A percentile compares a stretch with the other conserved stretches of the same genome.
These are phyloP conservation scores for Arizona elegans DNA, from an alignment of 2,113 vertebrate genomes.

Conservation along the genomic window DNA sequence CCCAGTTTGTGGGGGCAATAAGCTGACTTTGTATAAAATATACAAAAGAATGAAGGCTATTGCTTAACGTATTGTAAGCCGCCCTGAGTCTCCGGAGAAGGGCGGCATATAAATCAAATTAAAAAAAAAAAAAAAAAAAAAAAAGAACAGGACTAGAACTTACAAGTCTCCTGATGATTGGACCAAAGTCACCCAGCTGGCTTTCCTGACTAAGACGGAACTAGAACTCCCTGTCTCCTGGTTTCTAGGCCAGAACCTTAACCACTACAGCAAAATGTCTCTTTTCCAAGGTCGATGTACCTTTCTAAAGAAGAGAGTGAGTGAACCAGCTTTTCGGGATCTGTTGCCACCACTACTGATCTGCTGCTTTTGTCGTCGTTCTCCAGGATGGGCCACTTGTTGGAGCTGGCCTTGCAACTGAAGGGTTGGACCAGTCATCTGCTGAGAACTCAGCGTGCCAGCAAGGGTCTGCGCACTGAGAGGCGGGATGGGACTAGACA, in stretches of 20 bases:
- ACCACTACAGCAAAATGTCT: not conserved
- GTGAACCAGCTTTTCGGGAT: constrained; percentile 67
- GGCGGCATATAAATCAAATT: too few species aligned
- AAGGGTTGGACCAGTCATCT: constrained; percentile 60
- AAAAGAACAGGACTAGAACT: not conserved
- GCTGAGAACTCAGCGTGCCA: constrained; percentile 65
- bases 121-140: too few species aligned
- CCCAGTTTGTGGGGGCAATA: too few species aligned
- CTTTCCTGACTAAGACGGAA: not conserved
- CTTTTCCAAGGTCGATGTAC: constrained; percentile 44
- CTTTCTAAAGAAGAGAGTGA: constrained; percentile 79
- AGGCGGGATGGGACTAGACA: constrained; percentile 76
- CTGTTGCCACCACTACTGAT: not conserved
- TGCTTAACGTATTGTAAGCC: too few species aligned
- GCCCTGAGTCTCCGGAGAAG: too few species aligned
- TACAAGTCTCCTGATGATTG: too few species aligned
- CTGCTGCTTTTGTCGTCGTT: constrained; percentile 55
- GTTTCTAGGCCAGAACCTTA: not conserved
- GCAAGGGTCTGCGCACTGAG: constrained; percentile 71
- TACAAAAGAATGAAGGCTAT: too few species aligned
- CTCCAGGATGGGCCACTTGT: constrained; percentile 64
- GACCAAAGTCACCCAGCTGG: not conserved
- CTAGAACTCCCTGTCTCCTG: not conserved
- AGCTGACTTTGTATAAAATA: too few species aligned
- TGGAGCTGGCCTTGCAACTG: constrained; percentile 71